These are phyloP conservation scores for Acrobasis repandana DNA, from an alignment of 2,888 invertebrate species.

Conservation along the genomic window DNA sequence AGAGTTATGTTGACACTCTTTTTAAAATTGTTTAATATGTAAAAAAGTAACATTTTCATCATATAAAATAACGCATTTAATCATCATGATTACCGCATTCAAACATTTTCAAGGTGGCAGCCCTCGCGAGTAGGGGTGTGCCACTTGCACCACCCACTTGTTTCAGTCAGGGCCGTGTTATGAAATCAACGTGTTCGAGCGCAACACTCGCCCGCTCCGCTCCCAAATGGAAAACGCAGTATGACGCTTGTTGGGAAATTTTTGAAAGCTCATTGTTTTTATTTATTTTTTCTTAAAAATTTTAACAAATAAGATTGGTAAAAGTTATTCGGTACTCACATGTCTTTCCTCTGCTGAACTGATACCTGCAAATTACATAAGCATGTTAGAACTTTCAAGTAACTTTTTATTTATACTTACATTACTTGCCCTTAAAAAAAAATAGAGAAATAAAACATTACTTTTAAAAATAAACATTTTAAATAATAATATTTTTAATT, in stretches of 20 bases:
- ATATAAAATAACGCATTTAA: neutral
- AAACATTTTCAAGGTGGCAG: constrained; percentile 30
- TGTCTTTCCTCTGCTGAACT: constrained; percentile 80
- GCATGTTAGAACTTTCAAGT: constrained; percentile 12
- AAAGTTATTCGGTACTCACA: constrained; percentile 74
- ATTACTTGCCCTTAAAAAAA: too few species aligned
- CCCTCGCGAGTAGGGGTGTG: constrained; percentile 51
- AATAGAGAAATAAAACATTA: too few species aligned
- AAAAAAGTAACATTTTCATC: too few species aligned
- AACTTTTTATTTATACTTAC: too few species aligned
- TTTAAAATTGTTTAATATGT: too few species aligned
- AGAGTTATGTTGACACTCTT: too few species aligned
- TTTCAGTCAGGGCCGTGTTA: constrained; percentile 76
- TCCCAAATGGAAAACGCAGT: constrained; percentile 76
- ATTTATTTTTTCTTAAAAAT: constrained; percentile 57
- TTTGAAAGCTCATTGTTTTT: constrained; percentile 73
- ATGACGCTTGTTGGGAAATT: constrained; percentile 59
- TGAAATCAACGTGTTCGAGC: constrained; percentile 83
- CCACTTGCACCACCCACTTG: constrained; percentile 79
- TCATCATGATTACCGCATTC: neutral
- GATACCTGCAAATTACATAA: constrained; percentile 65
- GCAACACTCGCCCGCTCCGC: constrained; percentile 70
- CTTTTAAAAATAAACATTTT: too few species aligned
- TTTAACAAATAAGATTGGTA: constrained; percentile 64
- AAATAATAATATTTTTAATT: too few species aligned